Conservation (phyloP, 2,113 vertebrate species). For the Phoenicopterus ruber region DNA sequence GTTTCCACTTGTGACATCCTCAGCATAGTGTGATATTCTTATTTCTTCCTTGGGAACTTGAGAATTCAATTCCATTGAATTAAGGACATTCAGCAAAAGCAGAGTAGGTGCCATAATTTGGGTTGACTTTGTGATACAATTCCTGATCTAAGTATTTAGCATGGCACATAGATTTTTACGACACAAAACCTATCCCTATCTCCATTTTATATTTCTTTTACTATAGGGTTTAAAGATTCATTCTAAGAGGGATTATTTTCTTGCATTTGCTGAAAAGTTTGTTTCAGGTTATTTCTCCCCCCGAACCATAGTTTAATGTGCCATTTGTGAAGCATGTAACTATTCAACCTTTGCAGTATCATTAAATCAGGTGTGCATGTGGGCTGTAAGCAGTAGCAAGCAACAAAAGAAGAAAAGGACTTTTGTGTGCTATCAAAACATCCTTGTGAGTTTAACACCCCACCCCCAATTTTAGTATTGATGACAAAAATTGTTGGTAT, state of each 20-base stretch:
- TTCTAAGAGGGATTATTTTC: neutral
- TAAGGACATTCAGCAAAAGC: neutral
- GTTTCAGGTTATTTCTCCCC: constrained; percentile 14
- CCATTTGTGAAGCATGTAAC: constrained; percentile 24
- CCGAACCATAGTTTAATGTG: neutral
- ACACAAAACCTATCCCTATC: neutral
- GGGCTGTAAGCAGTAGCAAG: neutral
- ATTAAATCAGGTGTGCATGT: neutral
- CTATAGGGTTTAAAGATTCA: neutral
- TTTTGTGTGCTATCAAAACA: constrained; percentile 1
- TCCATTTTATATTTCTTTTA: neutral
- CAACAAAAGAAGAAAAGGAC: neutral
- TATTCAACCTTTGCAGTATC: neutral
- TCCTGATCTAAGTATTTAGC: neutral
- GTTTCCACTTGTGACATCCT: neutral
- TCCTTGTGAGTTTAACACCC: neutral
- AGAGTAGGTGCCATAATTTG: neutral
- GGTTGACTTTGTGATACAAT: neutral
- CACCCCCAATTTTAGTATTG: neutral
- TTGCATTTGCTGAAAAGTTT: constrained; percentile 26
- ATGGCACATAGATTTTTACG: neutral
- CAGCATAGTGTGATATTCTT: neutral
- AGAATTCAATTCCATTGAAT: neutral
- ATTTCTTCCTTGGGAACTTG: neutral
- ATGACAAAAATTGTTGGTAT: neutral